Evolutionary conservation across 2,888 invertebrate genomes (phyloP), one percentile per base, ranked within the genome.

Genomic region (Geotrupes spiniger): DNA sequence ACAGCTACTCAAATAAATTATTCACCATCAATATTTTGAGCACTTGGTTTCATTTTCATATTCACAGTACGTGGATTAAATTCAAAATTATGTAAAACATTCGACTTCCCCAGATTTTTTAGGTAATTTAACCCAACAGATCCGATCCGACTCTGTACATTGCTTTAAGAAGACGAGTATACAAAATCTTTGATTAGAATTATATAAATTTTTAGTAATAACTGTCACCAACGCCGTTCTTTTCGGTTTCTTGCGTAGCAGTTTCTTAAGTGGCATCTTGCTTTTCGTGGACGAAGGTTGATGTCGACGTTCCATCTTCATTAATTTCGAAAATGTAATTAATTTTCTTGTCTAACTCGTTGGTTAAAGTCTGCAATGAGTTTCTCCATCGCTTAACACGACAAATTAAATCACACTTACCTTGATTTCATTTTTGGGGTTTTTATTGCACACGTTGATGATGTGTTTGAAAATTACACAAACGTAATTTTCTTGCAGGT

Each of bases 381-480:
- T 29, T 16, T n/a, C n/a, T 2, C 25, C 3, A n/a, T 15, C 26
- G n/a, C 15, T 17, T 16, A 33, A 10, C 12, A 42, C 17, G 26
- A 42, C 17, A 21, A 36, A 5, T 3, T 43, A 29, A 44, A 41
- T 33, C 31, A 51, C 41, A 42, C 43, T 58, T 64, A 84, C 85
- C 76, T 87, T 87, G 1, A 85, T 71, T 62, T 87, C 86, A 42
- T 79, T 80, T 62, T 82, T 84, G 6, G 82, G 79, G 69, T 79
- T 75, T 64, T 86, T 87, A 2, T 77, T 78, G 0, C 85, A 80
- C 62, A 79, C 81, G 51, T 76, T 78, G 63, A 87, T 79, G 37
- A 92, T 84, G 0, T 78, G 75, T 45, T 79, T 80, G 62, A 92
- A 87, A 9, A 78, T 79, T 5, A 82, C 81, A 74, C 87, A 85